Evolutionary conservation across 2,888 invertebrate species (phyloP), one percentile per base, ranked within the genome.

Genomic region (Melieria picta): DNA sequence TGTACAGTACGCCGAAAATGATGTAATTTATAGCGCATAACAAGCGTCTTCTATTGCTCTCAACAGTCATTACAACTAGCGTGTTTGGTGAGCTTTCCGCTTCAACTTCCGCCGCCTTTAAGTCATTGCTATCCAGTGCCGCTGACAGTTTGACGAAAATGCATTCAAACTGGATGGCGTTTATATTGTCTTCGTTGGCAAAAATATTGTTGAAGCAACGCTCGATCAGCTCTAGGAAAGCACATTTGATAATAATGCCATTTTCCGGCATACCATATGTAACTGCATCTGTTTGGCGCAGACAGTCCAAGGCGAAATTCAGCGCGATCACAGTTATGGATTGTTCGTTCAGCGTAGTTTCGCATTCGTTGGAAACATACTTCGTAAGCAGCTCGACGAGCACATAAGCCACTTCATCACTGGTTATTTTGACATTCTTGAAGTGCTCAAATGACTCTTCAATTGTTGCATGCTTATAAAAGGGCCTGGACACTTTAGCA

Each of bases 141-240:
- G 74, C 76, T n/a, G 77, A 75, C 5, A 83, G 75, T 74, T 79
- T 79, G 16, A 80, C 70, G 74, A 84, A 76, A 74, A 85, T 75
- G 73, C 79, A 70, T 77, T 82, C 75, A 43, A 84, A 80, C 48
- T 85, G 80, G 71, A 80, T 71, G 13, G 80, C 77, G 64, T 76
- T 75, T 1, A 82, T 75, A 52, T 82, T 80, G 46, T 80, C 77
- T 7, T 81, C 79, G 4, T 80, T 75, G n/a, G 80, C 74, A 67
- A 83, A 83, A 56, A 86, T 78, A 71, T 84, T 85, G 56, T 85
- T 85, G 9, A 85, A 79, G 67, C 86, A 86, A 55, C 78, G 78
- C 3, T 80, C 81, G 67, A 84, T 80, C 42, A 87, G 72, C 43
- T 80, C 80, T 1, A 87, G 72, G 5, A 86, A 72, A 72, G 85